These are phyloP conservation scores for Neodontobutis hainanensis DNA, from an alignment of 2,113 vertebrate species.

Conservation along the genomic window DNA sequence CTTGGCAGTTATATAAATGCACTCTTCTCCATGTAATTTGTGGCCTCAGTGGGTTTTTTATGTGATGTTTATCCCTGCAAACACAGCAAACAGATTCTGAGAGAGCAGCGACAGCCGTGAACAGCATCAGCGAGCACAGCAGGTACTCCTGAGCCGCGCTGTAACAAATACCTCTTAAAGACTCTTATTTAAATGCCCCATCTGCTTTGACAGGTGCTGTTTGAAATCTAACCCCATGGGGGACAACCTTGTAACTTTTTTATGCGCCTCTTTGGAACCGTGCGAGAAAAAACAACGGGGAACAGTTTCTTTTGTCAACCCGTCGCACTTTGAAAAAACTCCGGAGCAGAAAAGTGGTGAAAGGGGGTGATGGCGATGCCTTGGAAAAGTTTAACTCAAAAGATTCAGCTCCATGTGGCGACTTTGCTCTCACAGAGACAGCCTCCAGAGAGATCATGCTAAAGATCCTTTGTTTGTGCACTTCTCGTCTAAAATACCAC, in stretches of 20 bases:
- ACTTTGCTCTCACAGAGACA: constrained; percentile 26
- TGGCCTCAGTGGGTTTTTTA: constrained; percentile 68
- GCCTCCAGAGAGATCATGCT: constrained; percentile 8
- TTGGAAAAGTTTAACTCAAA: constrained; percentile 71
- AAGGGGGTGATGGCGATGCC: constrained; percentile 47
- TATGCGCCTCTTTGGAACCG: constrained; percentile 77
- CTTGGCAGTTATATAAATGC: constrained; percentile 72
- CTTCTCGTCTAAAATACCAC: background rate
- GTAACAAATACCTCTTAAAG: constrained; percentile 81
- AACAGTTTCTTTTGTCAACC: constrained; percentile 69
- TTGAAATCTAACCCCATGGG: constrained; percentile 80
- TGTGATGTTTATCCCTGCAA: constrained; percentile 72
- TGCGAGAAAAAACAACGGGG: constrained; percentile 70
- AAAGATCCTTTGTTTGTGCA: background rate
- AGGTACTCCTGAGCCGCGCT: constrained; percentile 74
- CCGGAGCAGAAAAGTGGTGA: constrained; percentile 40
- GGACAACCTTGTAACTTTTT: constrained; percentile 80
- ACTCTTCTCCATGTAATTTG: constrained; percentile 73
- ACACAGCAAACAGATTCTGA: constrained; percentile 74
- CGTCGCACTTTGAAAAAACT: constrained; percentile 63
- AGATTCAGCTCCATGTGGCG: constrained; percentile 64
- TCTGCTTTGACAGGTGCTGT: constrained; percentile 85
- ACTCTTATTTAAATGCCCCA: constrained; percentile 81
- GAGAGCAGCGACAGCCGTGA: constrained; percentile 74
- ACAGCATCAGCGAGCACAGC: constrained; percentile 80